phyloP scores from a whole-genome alignment of 2,113 vertebrate genomes.

The Mormyrus iriodes region DNA sequence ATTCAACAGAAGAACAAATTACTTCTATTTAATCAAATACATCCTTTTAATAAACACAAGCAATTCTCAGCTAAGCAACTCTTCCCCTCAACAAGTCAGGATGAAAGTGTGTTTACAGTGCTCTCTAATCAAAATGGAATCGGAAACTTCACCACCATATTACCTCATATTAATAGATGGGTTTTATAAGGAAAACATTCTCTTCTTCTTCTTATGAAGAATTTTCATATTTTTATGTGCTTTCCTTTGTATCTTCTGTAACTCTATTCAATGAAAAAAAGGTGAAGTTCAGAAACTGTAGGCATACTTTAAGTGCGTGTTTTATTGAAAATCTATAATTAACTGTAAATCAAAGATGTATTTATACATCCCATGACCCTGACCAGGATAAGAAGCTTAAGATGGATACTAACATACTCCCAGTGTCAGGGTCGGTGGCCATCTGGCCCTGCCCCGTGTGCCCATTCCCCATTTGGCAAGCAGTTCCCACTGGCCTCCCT shows the following conservation, averaged over 20 bases:
- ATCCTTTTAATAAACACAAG: not conserved
- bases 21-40: not conserved
- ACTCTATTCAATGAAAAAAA: not conserved
- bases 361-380: not conserved
- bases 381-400: not conserved
- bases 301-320: not conserved
- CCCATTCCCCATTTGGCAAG: too few relatives aligned
- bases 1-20: not conserved
- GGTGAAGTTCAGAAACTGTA: too few relatives aligned
- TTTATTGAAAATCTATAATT: not conserved
- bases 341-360: not conserved
- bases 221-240: not conserved
- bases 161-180: not conserved
- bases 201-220: not conserved
- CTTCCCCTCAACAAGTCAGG: not conserved
- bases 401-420: not conserved
- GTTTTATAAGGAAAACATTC: not conserved
- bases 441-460: not conserved
- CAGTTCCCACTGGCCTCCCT: too few relatives aligned
- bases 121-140: not conserved
- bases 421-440: not conserved
- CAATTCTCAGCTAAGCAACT: not conserved
- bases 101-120: not conserved
- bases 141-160: not conserved
- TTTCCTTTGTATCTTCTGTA: not conserved